Evolutionary conservation across 1,140 invertebrate genomes (phyloP).

Genomic region (Stenopsyche tienmushanensis): DNA sequence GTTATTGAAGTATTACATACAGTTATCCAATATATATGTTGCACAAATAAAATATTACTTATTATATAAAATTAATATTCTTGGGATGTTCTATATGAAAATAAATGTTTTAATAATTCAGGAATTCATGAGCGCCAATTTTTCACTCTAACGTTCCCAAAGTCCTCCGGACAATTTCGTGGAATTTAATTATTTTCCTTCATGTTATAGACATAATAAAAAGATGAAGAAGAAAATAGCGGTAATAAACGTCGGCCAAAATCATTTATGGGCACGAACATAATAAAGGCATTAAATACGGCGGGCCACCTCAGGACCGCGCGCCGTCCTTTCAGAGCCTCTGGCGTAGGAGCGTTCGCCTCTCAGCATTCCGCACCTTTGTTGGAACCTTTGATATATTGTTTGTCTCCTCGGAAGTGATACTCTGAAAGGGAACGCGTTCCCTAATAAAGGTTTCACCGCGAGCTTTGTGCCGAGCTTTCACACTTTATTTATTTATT

Average conservation of each 20-base stretch:
- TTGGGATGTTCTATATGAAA: no score
- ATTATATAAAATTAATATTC: no score
- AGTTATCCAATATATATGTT: no score
- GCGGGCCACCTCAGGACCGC: neutral
- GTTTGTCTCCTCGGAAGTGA: neutral
- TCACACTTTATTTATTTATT: neutral
- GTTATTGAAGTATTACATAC: no score
- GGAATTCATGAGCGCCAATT: no score
- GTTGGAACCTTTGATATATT: neutral
- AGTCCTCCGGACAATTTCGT: no score
- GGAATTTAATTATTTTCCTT: no score
- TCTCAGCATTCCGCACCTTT: neutral
- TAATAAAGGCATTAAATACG: neutral
- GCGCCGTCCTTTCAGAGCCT: neutral
- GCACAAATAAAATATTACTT: no score
- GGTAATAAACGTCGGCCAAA: neutral
- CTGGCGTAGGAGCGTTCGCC: no score
- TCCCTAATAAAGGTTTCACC: neutral
- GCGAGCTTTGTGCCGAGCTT: neutral
- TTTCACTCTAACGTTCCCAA: no score
- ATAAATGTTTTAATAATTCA: no score
- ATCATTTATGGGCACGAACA: neutral
- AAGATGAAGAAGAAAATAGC: neutral
- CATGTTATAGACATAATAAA: no score
- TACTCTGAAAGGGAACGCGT: neutral